Evolutionary conservation across 53 echinoderm and acorn worm species (phyloP).

Genomic region (Crossaster papposus): DNA sequence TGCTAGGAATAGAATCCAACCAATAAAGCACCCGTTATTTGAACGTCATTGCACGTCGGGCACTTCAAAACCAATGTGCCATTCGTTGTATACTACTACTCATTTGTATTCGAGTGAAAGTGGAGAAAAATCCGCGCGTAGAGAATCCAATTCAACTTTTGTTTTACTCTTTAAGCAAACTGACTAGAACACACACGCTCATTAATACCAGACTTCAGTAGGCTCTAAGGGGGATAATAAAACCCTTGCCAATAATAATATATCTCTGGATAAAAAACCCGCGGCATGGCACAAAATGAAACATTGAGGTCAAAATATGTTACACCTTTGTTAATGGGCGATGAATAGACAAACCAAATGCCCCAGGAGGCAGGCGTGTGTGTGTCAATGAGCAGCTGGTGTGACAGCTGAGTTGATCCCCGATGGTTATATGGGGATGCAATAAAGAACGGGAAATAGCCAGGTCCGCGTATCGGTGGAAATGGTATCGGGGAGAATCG

Average conservation of each 20-base stretch:
- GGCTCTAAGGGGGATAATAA: background rate
- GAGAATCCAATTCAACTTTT: too few relatives aligned
- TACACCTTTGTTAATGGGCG: background rate
- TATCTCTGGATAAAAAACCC: too few relatives aligned
- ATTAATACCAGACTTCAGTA: too few relatives aligned
- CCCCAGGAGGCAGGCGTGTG: background rate
- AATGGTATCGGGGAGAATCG: background rate
- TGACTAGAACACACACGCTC: too few relatives aligned
- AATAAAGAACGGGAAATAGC: background rate
- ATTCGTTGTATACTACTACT: too few relatives aligned
- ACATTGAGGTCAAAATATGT: background rate
- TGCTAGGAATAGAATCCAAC: too few relatives aligned
- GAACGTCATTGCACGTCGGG: too few relatives aligned
- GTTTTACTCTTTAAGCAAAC: too few relatives aligned
- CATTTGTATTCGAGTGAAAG: too few relatives aligned
- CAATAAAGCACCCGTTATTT: too few relatives aligned
- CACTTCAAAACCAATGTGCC: too few relatives aligned
- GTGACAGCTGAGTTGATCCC: conserved; percentile 30
- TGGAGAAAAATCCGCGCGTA: too few relatives aligned
- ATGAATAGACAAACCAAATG: background rate
- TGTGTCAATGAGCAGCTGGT: conserved; percentile 21
- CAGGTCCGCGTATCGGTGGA: background rate
- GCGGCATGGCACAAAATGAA: background rate
- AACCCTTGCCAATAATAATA: background rate
- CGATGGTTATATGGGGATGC: conserved; percentile 25